These are phyloP conservation scores for Cynopterus brachyotis DNA, from an alignment of 2,113 vertebrate genomes.

Conservation along the genomic window DNA sequence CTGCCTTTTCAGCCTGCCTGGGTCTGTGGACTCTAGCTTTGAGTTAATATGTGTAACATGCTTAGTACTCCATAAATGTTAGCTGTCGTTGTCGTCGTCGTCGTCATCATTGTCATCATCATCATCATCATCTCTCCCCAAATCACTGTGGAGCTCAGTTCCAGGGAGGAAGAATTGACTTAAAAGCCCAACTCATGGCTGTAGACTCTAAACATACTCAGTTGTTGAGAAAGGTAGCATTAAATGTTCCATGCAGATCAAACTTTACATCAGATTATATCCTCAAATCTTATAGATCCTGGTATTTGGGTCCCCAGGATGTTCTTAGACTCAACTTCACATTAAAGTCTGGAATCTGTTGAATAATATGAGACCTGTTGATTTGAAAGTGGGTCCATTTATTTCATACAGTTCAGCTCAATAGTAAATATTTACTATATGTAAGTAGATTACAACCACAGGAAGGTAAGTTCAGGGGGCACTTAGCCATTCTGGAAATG, in stretches of 20 bases:
- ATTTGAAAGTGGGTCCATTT: constrained; percentile 36
- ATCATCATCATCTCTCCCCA: neutral
- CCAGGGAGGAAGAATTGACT: neutral
- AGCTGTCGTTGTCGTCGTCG: neutral
- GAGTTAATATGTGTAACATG: constrained; percentile 28
- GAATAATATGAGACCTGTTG: constrained; percentile 5
- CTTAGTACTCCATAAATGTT: constrained; percentile 28
- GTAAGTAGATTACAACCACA: neutral
- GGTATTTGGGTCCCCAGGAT: neutral
- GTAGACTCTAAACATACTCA: neutral
- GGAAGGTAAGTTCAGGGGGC: neutral
- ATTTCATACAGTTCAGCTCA: neutral
- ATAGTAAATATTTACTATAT: neutral
- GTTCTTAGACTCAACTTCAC: neutral
- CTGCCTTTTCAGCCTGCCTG: neutral
- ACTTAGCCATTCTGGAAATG: neutral
- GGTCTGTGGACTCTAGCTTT: constrained; percentile 2
- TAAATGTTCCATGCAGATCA: neutral
- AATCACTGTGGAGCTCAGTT: neutral
- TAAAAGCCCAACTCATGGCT: neutral
- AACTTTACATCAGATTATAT: neutral
- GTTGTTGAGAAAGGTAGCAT: neutral
- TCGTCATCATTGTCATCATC: neutral
- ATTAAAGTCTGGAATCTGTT: constrained; percentile 30
- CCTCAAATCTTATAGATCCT: neutral